Conservation (phyloP, 2,113 vertebrate species). For the Sakesphorus luctuosus region DNA sequence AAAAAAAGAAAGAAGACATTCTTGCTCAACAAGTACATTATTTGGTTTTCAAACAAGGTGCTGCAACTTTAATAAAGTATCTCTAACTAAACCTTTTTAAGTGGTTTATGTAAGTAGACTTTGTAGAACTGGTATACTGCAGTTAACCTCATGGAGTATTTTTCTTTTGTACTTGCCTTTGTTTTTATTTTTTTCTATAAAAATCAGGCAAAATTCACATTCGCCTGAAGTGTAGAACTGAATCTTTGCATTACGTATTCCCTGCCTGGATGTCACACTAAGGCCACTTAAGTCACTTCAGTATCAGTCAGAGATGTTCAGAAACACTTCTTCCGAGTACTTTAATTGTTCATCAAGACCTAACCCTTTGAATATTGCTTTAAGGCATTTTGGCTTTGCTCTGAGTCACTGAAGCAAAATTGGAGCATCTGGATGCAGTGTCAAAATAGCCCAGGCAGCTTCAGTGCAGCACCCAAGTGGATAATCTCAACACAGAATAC, state of each 20-base stretch:
- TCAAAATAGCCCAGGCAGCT: conserved; percentile 56
- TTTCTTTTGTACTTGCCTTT: background rate
- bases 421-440: conserved; percentile 68
- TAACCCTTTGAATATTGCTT: conserved; percentile 15
- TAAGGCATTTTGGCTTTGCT: conserved; percentile 52
- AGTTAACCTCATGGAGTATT: background rate
- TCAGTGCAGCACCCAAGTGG: conserved; percentile 41
- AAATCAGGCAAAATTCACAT: background rate
- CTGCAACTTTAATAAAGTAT: background rate
- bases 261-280: background rate
- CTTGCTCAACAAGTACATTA: background rate
- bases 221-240: background rate
- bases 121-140: background rate
- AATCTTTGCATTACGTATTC: background rate
- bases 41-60: background rate
- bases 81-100: background rate
- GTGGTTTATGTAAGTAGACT: background rate
- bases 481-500: conserved; percentile 58
- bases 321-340: background rate
- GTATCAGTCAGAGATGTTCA: background rate
- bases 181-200: background rate
- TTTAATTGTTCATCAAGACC: conserved; percentile 37
- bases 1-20: background rate
- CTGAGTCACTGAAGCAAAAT: conserved; percentile 72
- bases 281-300: conserved; percentile 26